These are phyloP conservation scores for Sepiola atlantica DNA, from an alignment of 2,888 invertebrate genomes.

Conservation along the genomic window DNA sequence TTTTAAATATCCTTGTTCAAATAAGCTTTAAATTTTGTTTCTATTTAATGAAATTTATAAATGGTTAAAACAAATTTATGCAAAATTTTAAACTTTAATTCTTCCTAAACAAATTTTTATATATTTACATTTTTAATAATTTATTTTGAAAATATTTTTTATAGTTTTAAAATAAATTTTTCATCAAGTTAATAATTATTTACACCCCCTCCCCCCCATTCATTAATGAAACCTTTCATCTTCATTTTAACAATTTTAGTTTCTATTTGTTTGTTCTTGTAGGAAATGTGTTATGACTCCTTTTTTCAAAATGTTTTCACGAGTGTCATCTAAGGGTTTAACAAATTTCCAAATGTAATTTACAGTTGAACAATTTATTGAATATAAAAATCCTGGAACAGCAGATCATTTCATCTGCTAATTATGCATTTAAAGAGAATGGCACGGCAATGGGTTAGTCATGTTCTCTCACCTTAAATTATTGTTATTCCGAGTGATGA, in stretches of 20 bases:
- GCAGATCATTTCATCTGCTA: background rate
- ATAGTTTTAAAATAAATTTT: background rate
- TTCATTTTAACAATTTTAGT: background rate
- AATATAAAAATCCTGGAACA: background rate
- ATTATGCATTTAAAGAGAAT: background rate
- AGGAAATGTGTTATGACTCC: background rate
- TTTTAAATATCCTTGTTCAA: background rate
- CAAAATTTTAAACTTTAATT: background rate
- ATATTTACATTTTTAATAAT: background rate
- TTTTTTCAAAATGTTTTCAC: background rate
- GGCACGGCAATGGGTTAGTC: background rate
- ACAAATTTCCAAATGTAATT: background rate
- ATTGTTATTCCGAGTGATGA: background rate
- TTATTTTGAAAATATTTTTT: background rate
- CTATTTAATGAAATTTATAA: background rate
- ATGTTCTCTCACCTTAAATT: background rate
- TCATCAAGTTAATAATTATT: background rate
- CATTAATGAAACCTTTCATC: background rate
- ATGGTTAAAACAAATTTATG: background rate
- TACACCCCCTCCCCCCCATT: background rate
- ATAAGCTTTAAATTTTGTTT: background rate
- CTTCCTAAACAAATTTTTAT: background rate
- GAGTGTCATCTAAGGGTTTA: background rate
- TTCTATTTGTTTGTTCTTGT: background rate
- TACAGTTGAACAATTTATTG: background rate